Conservation (phyloP, 2,888 invertebrate species). For the Cantharis lateralis region DNA sequence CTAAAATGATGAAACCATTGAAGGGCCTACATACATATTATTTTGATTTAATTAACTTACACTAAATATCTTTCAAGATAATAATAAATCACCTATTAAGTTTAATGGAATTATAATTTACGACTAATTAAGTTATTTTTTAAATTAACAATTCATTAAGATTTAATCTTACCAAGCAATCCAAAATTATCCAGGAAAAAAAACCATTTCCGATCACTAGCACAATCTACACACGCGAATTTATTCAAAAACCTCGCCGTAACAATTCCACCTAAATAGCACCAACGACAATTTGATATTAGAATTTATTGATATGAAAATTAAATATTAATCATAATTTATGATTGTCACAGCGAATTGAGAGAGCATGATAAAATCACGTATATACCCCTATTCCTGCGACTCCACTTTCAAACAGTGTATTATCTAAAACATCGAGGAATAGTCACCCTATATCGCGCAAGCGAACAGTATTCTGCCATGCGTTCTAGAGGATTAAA, state of each 20-base stretch:
- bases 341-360: slow-evolving; percentile 24
- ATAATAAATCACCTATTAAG: not conserved
- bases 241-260: not conserved
- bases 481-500: slow-evolving; percentile 26
- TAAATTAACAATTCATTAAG: slow-evolving; percentile 2
- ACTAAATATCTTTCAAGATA: not conserved
- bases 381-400: slow-evolving; percentile 19
- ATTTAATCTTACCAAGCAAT: not conserved
- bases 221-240: slow-evolving; percentile 3
- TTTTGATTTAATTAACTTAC: not conserved
- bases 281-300: not conserved
- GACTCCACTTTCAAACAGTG: slow-evolving; percentile 20
- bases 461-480: slow-evolving; percentile 24
- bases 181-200: slow-evolving; percentile 1
- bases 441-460: slow-evolving; percentile 19
- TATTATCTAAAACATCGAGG: slow-evolving; percentile 14
- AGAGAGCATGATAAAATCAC: slow-evolving; percentile 7
- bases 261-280: not conserved
- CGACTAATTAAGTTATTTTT: not conserved
- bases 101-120: not conserved
- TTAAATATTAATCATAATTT: slow-evolving; percentile 7
- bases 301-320: not conserved
- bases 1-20: not conserved
- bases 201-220: not conserved
- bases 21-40: not conserved